These are phyloP conservation scores for Pangasius djambal DNA, from an alignment of 2,797 vertebrate genomes.

Conservation along the genomic window DNA sequence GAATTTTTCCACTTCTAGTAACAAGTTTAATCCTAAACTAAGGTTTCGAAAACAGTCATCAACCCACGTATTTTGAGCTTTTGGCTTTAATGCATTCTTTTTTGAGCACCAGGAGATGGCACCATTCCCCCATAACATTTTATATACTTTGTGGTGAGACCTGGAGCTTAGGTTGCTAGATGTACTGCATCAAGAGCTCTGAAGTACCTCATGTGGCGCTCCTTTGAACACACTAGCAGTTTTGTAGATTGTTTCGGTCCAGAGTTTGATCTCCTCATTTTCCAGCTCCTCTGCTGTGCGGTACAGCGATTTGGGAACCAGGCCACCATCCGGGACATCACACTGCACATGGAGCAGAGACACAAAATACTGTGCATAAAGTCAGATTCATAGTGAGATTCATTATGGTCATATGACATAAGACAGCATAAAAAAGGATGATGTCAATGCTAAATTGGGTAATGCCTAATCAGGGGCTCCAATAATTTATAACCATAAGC, in stretches of 20 bases:
- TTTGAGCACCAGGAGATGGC: constrained; percentile 61
- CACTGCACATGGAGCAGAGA: constrained; percentile 73
- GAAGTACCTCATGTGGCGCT: constrained; percentile 88
- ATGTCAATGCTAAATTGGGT: neutral
- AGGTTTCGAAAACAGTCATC: neutral
- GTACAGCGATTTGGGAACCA: constrained; percentile 92
- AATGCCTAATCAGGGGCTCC: neutral
- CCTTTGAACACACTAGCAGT: constrained; percentile 93
- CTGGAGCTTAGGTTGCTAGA: neutral
- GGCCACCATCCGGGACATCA: constrained; percentile 90
- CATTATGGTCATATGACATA: neutral
- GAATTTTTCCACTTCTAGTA: neutral
- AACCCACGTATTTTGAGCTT: neutral
- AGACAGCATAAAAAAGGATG: neutral
- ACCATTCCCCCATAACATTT: constrained; percentile 40
- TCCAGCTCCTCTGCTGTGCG: constrained; percentile 90
- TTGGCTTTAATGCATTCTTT: constrained; percentile 27
- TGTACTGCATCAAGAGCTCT: neutral
- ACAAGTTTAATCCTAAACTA: neutral
- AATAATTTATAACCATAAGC: neutral
- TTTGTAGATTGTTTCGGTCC: constrained; percentile 94
- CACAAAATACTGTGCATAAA: neutral
- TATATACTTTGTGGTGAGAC: neutral
- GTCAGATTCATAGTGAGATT: neutral
- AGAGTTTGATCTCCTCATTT: constrained; percentile 83